Conservation (phyloP, 1,140 invertebrate genomes). For the Temnothorax curvispinosus region DNA sequence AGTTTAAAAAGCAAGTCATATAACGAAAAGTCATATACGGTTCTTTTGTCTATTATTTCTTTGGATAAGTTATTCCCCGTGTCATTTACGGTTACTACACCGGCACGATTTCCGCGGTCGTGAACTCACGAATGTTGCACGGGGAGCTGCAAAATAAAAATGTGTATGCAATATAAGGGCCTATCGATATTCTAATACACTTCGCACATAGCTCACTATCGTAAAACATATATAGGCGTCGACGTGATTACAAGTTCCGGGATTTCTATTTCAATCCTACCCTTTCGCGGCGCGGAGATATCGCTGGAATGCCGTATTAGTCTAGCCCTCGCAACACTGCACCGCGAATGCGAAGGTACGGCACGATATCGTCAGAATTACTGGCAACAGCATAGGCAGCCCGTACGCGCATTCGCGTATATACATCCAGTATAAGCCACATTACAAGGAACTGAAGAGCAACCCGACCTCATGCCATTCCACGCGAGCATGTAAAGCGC, state of each 20-base stretch:
- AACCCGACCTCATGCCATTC: conserved; percentile 55
- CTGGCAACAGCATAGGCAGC: conserved; percentile 61
- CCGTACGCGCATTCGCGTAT: conserved; percentile 2
- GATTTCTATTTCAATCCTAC: conserved; percentile 55
- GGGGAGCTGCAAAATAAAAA: not conserved
- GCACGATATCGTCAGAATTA: conserved; percentile 65
- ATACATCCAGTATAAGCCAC: conserved; percentile 33
- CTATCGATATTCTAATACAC: conserved; percentile 49
- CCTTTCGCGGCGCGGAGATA: conserved; percentile 56
- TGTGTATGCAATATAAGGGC: not conserved
- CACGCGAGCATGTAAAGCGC: conserved; percentile 56
- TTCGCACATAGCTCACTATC: not conserved
- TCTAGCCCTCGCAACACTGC: conserved; percentile 58
- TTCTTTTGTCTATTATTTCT: not conserved
- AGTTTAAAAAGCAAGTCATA: not conserved
- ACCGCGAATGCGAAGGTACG: conserved; percentile 58
- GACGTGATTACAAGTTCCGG: conserved; percentile 51
- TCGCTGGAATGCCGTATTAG: conserved; percentile 66
- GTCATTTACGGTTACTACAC: not conserved
- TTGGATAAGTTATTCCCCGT: not conserved
- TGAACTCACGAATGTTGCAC: conserved; percentile 28
- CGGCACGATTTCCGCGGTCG: conserved; percentile 23
- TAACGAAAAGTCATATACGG: not conserved
- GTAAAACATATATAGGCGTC: conserved; percentile 20
- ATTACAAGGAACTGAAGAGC: conserved; percentile 66